Conservation (phyloP, 2,113 vertebrate species). For the Chinchilla lanigera region DNA sequence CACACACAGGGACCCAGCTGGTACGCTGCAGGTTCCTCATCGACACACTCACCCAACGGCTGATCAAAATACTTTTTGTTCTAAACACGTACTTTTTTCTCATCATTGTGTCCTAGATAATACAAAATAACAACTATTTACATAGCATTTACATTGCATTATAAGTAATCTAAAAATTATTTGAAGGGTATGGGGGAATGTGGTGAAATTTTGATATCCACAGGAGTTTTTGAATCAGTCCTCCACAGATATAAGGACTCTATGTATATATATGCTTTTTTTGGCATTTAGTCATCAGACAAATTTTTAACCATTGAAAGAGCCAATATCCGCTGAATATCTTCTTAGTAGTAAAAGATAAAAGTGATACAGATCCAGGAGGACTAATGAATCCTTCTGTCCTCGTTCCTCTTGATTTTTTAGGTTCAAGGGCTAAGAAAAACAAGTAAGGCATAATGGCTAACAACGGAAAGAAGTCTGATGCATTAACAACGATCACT, state of each 20-base stretch:
- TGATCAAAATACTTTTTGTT: neutral
- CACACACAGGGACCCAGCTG: neutral
- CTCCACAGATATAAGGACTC: neutral
- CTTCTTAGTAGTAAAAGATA: conserved; percentile 7
- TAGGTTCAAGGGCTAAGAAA: neutral
- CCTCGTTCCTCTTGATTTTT: neutral
- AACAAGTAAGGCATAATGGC: neutral
- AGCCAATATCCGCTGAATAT: neutral
- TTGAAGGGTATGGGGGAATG: neutral
- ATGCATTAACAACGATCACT: neutral
- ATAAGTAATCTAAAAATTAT: neutral
- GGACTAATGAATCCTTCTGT: neutral
- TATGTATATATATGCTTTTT: neutral
- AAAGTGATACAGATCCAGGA: neutral
- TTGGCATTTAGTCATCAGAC: conserved; percentile 26
- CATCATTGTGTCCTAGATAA: neutral
- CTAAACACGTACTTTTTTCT: neutral
- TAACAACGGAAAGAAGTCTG: neutral
- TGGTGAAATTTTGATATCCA: neutral
- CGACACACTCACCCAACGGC: neutral
- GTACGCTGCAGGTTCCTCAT: neutral
- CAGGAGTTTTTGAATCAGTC: neutral
- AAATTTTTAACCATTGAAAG: conserved; percentile 42
- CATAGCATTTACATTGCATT: neutral
- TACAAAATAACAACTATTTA: neutral